Percentiles rank a stretch among this genome's conserved stretches.
Evolutionary conservation across 2,797 vertebrate genomes (phyloP).

Genomic region (Apogon talboti): DNA sequence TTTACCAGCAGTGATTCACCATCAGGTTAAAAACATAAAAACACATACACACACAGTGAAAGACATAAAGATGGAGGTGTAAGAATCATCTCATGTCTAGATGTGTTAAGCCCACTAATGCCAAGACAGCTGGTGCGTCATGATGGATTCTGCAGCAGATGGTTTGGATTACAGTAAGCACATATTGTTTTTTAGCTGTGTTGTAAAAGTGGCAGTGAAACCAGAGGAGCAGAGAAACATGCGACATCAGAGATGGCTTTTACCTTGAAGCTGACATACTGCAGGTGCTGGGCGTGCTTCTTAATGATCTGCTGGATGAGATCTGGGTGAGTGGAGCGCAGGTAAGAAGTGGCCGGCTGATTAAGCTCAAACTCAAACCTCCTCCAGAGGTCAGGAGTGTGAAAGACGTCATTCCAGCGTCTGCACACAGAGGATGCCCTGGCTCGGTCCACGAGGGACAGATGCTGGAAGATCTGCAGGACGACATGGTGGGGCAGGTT

Average conservation of each 20-base stretch:
- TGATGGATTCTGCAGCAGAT: conserved; percentile 45
- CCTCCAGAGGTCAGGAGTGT: conserved; percentile 91
- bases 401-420: conserved; percentile 91
- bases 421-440: conserved; percentile 88
- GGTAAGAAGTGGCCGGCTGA: conserved; percentile 90
- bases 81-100: conserved; percentile 26
- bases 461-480: conserved; percentile 88
- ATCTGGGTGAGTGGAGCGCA: conserved; percentile 91
- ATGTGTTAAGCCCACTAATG: conserved; percentile 34
- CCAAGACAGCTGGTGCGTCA: conserved; percentile 37
- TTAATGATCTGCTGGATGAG: conserved; percentile 95
- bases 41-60: conserved; percentile 8
- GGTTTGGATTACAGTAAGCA: conserved; percentile 44
- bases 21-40: conserved; percentile 2
- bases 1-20: conserved; percentile 51
- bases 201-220: conserved; percentile 33
- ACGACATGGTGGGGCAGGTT: conserved; percentile 87
- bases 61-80: conserved; percentile 25
- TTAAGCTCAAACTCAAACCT: conserved; percentile 93
- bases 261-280: conserved; percentile 94
- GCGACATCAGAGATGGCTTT: conserved; percentile 22
- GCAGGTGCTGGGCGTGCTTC: conserved; percentile 89
- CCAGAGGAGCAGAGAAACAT: conserved; percentile 18
- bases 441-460: conserved; percentile 88
- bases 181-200: conserved; percentile 38